phyloP scores from a whole-genome alignment of 1,140 invertebrate genomes.

The Plodia interpunctella region DNA sequence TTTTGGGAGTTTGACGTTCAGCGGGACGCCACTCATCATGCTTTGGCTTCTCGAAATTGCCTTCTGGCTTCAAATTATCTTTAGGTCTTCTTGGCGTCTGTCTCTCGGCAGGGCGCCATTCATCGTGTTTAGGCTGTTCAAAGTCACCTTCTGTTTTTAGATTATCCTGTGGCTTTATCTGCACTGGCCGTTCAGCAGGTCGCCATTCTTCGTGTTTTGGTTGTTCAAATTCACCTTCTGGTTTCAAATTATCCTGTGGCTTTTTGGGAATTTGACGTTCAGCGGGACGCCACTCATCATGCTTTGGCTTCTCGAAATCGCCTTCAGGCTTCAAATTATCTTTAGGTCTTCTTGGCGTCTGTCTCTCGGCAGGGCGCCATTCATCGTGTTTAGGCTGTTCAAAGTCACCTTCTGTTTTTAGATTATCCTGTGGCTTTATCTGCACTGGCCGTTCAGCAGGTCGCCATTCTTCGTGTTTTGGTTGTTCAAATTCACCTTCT shows the following conservation, averaged over 20 bases:
- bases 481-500: constrained; percentile 72
- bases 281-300: constrained; percentile 56
- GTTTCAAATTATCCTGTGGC: constrained; percentile 74
- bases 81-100: constrained; percentile 62
- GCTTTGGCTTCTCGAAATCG: constrained; percentile 66
- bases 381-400: constrained; percentile 63
- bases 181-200: constrained; percentile 47
- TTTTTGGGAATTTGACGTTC: constrained; percentile 57
- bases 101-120: constrained; percentile 72
- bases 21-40: constrained; percentile 64
- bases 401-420: constrained; percentile 79
- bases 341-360: constrained; percentile 55
- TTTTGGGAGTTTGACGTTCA: constrained; percentile 64
- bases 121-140: constrained; percentile 56
- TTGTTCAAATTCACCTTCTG: constrained; percentile 71
- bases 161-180: constrained; percentile 77
- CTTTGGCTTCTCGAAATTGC: constrained; percentile 70
- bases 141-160: constrained; percentile 77
- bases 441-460: constrained; percentile 67
- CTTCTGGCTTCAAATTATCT: constrained; percentile 78
- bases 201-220: constrained; percentile 37
- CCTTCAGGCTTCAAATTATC: constrained; percentile 77
- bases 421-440: constrained; percentile 75
- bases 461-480: constrained; percentile 62
- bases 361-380: constrained; percentile 54